Evolutionary conservation across 1,140 invertebrate species (phyloP).

Genomic region (Drosophila watanabei): DNA sequence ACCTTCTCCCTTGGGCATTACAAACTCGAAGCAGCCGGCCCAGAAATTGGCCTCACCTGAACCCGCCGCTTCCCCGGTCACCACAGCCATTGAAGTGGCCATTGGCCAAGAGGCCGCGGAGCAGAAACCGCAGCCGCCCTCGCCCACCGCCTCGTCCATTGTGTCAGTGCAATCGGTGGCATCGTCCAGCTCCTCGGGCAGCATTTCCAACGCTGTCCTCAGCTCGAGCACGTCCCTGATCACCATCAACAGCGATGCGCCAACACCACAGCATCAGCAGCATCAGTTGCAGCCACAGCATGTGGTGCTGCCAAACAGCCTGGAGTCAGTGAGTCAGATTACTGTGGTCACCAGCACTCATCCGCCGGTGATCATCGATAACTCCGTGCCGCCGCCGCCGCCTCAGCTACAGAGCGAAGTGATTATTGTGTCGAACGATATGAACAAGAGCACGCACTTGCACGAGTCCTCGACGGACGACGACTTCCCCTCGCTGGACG

Average conservation of each 20-base stretch:
- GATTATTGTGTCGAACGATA: conserved; percentile 91
- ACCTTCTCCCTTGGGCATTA: conserved; percentile 69
- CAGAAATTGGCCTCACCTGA: conserved; percentile 34
- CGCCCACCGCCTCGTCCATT: conserved; percentile 86
- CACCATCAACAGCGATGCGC: conserved; percentile 79
- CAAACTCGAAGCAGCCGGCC: conserved; percentile 34
- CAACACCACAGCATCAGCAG: conserved; percentile 52
- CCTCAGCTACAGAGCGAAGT: conserved; percentile 88
- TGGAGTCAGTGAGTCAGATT: conserved; percentile 90
- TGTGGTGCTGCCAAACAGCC: conserved; percentile 88
- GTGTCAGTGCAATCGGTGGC: conserved; percentile 76
- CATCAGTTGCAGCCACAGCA: conserved; percentile 48
- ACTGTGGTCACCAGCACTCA: conserved; percentile 93
- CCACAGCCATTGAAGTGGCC: conserved; percentile 82
- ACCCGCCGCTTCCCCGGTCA: conserved; percentile 29
- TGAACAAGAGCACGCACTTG: conserved; percentile 88
- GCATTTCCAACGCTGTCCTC: conserved; percentile 55
- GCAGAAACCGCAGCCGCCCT: conserved; percentile 85
- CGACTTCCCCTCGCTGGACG: conserved; percentile 90
- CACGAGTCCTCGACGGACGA: conserved; percentile 90
- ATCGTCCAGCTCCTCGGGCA: conserved; percentile 63
- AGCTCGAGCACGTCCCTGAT: conserved; percentile 82
- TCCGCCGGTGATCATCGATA: conserved; percentile 91
- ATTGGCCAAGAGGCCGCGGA: conserved; percentile 62
- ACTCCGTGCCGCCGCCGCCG: conserved; percentile 51